Evolutionary conservation across 2,888 invertebrate species (phyloP), one percentile per base, ranked within the genome.

Genomic region (Malthinus seriepunctatus): DNA sequence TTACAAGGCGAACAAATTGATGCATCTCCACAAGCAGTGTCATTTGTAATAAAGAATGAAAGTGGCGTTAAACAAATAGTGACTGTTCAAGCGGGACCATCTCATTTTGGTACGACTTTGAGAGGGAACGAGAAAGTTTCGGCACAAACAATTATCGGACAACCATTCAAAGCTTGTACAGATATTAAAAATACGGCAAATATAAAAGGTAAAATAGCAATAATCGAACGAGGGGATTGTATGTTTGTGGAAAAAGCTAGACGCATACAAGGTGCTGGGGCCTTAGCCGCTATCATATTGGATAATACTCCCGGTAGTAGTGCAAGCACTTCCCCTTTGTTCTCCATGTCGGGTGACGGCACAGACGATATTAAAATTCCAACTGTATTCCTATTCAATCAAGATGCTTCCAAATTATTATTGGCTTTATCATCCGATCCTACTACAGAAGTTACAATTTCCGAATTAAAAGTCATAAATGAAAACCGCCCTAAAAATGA

Each of bases 271-370:
- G 82, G 83, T 52, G 88, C 90, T 3, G 95, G 95, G 10, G 96
- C 91, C 0, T 80, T 87, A 33, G 92, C 90, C 12, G 91, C 91
- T 11, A 90, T 98, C 69, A 89, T 98, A 35, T 80, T 91, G 63
- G 94, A 95, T 79, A 94, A 95, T 77, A 84, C 88, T 8, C 82
- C 86, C 3, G 90, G 86, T 31, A 89, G 91, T 33, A 89, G 90
- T 51, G 86, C 89, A 39, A 84, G 86, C 32, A 86, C 83, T 49
- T 88, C 91, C 1, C 89, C 93, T 0, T 85, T 95, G 80, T 98
- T 98, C 80, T 95, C 95, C 3, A 97, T 98, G 97, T 95, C 95
- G 0, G 95, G 95, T 1, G 97, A 97, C 78, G 95, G 94, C 0
- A 85, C 81, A 1, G 89, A 91, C 66, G 92, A 95, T 75, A 90